Evolutionary conservation across 2,888 invertebrate species (phyloP), one percentile per base, ranked within the genome.

Genomic region (Napeogenes sylphis): DNA sequence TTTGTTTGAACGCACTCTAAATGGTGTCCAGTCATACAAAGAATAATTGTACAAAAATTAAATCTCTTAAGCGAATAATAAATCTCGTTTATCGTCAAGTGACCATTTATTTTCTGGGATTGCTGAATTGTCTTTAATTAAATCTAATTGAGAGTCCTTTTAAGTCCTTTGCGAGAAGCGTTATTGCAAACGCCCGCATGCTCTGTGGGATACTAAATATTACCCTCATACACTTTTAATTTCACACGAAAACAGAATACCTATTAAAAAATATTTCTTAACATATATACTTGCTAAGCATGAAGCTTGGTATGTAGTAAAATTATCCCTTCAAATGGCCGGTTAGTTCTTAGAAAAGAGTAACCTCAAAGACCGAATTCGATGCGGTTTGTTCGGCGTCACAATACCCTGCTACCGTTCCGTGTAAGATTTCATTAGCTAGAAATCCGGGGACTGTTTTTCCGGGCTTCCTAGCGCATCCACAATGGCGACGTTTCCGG

Each of bases 111-210:
- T 84, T 83, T 82, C 80, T 78, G 82, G 80, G 83, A 81, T 88
- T 84, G 87, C 88, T 88, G 87, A 90, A 90, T 90, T 90, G 87
- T 88, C 87, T 87, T 84, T 89, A 89, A 90, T 90, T 88, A 87
- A 87, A 87, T 84, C 80, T 87, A 89, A 90, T 90, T 90, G 84
- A 88, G 87, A 75, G 87, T 84, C 82, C 82, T 84, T 82, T 76
- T 68, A 72, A 75, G 80, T 79, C 73, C 76, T 87, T 86, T 77
- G 84, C 85, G 73, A 81, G 80, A 77, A 82, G 81, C 21, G 21
- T 81, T 83, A 83, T 83, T 84, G 87, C 86, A 73, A 83, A 81
- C 81, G 84, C 90, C 90, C 90, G 90, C 89, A 90, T 90, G 71
- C 66, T 65, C 73, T 75, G 78, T 77, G 73, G 81, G 78, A 76